Base-by-base conservation (phyloP, 2,888 invertebrate genomes). In the Trissolcus brochymenae region DNA sequence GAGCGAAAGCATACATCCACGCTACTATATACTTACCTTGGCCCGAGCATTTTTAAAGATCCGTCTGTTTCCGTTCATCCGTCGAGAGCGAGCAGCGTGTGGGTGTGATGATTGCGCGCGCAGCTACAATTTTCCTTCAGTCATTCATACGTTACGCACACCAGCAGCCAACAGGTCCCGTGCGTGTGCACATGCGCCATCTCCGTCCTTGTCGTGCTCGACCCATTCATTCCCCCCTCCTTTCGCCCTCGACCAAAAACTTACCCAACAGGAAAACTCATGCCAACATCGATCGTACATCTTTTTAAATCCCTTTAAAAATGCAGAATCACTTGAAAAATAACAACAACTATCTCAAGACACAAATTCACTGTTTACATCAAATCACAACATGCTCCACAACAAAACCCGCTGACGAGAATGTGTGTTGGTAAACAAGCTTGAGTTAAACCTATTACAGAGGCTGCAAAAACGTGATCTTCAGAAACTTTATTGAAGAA, bases 131-230 rank as follows among this genome's bases (percentile, higher is more conserved):
- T 71, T 64, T 62, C 64, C 62, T 62, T 49, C 65, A 65, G 72
- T 64, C 72, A 72, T 72, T 72, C 71, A 71, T 71, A 56, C 51
- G 46, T 43, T 19, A 55, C 56, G 61, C 61, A 55, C 61, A 50
- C 61, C 11, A 9, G 16, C 16, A 55, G 19, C 51, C 46, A 68
- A 41, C 59, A 57, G 59, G 40, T 53, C 59, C n/a, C 29, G 25
- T 53, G 56, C 49, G 65, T 53, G 41, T 49, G 49, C 49, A 46
- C 16, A 57, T 43, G 49, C 35, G 17, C n/a, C 54, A 54, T 46
- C 50, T 55, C 51, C 21, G 57, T 66, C 57, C 56, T 25, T 57
- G 16, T 66, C 59, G 6, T 35, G 21, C 59, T 40, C 53, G 51
- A 59, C 29, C 59, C 67, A 67, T 67, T 67, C 67, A 67, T 68